Conservation (phyloP, 1,140 invertebrate genomes). For the Papilio aristodemus region DNA sequence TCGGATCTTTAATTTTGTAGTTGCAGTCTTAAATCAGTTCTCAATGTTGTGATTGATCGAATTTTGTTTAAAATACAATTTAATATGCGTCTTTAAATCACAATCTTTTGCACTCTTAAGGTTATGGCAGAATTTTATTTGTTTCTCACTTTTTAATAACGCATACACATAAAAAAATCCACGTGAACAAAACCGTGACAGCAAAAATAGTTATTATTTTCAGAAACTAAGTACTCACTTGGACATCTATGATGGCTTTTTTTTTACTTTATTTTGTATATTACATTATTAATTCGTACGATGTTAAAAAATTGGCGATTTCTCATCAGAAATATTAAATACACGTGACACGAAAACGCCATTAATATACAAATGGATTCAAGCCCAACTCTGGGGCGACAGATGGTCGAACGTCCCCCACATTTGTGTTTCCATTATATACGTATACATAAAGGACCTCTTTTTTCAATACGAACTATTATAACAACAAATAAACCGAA, state of each 20-base stretch:
- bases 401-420: slow-evolving; percentile 59
- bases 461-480: slow-evolving; percentile 44
- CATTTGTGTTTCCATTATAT: slow-evolving; percentile 54
- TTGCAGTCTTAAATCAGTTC: neutral
- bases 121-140: too few species aligned
- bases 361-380: slow-evolving; percentile 55
- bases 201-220: too few species aligned
- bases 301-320: slow-evolving; percentile 30
- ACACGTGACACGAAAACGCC: slow-evolving; percentile 53
- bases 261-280: neutral
- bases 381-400: slow-evolving; percentile 52
- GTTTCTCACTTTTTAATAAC: too few species aligned
- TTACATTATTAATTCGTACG: neutral
- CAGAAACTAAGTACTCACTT: too few species aligned
- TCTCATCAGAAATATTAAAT: slow-evolving; percentile 45
- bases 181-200: too few species aligned
- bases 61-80: neutral
- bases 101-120: too few species aligned
- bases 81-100: too few species aligned
- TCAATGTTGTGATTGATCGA: neutral
- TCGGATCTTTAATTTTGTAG: neutral
- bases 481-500: slow-evolving; percentile 49
- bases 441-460: slow-evolving; percentile 40
- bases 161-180: too few species aligned
- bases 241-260: too few species aligned